Conservation (phyloP, 2,113 vertebrate genomes). For the Nyctereutes procyonoides region DNA sequence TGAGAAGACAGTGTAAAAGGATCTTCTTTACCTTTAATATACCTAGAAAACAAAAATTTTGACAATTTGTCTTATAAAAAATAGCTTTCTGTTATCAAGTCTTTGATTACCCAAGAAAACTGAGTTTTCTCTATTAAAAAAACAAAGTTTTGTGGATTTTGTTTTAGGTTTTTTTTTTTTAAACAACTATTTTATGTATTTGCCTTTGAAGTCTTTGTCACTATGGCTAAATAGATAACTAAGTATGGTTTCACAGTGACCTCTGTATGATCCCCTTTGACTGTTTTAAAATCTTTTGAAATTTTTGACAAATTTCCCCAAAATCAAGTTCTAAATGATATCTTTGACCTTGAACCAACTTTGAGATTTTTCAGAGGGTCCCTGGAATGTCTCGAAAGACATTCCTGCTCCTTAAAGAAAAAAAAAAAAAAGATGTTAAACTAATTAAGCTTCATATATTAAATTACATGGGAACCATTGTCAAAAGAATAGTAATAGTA, state of each 20-base stretch:
- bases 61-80: background rate
- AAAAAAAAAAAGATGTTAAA: background rate
- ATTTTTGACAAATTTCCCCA: background rate
- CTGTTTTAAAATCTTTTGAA: background rate
- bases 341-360: background rate
- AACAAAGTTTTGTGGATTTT: background rate
- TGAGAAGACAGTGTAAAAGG: background rate
- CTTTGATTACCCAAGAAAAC: background rate
- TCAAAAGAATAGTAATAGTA: background rate
- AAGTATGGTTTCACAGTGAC: background rate
- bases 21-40: background rate
- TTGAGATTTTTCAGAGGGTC: background rate
- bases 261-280: background rate
- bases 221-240: background rate
- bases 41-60: background rate
- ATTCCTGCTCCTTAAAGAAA: no score
- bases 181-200: background rate
- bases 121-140: background rate
- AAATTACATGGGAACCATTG: background rate
- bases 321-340: background rate
- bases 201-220: background rate
- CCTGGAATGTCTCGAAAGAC: background rate
- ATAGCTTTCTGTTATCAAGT: background rate
- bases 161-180: background rate
- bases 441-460: background rate